These are phyloP conservation scores for Tetrapedia diversipes DNA, from an alignment of 2,888 invertebrate species.

Conservation along the genomic window DNA sequence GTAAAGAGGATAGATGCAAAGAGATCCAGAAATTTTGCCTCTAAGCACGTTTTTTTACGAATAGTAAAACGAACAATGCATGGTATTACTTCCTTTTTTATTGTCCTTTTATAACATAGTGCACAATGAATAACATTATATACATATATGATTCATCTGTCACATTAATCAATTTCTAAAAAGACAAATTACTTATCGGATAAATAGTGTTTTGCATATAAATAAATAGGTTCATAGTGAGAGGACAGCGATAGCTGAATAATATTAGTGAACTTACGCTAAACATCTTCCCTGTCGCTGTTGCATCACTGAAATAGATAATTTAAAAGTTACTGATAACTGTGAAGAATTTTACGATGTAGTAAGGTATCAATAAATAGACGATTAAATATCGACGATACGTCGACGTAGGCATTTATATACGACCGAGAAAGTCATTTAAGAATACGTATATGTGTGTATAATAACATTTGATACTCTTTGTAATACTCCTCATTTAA, in stretches of 20 bases:
- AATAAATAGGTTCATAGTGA: constrained; percentile 64
- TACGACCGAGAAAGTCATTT: constrained; percentile 34
- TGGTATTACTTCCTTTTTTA: constrained; percentile 70
- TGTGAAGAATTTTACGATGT: constrained; percentile 33
- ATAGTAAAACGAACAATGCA: too few relatives aligned
- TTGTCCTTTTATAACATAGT: constrained; percentile 74
- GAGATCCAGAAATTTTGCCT: too few relatives aligned
- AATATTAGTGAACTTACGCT: constrained; percentile 49
- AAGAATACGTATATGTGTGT: constrained; percentile 26
- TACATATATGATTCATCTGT: constrained; percentile 63
- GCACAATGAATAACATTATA: constrained; percentile 73
- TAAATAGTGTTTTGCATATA: constrained; percentile 60
- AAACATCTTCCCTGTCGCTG: constrained; percentile 24
- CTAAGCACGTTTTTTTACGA: too few relatives aligned
- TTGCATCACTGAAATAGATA: constrained; percentile 25
- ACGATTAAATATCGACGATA: constrained; percentile 31
- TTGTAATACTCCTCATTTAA: constrained; percentile 65
- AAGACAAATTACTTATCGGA: constrained; percentile 60
- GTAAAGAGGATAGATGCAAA: too few relatives aligned
- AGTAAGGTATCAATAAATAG: constrained; percentile 38
- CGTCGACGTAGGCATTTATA: constrained; percentile 41
- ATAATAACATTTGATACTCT: constrained; percentile 54
- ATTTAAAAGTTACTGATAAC: constrained; percentile 28
- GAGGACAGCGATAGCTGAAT: constrained; percentile 45
- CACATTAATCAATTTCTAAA: constrained; percentile 62